Evolutionary conservation across 1,140 invertebrate genomes (phyloP), one percentile per base, ranked within the genome.

Genomic region (Cotesia chilonis): DNA sequence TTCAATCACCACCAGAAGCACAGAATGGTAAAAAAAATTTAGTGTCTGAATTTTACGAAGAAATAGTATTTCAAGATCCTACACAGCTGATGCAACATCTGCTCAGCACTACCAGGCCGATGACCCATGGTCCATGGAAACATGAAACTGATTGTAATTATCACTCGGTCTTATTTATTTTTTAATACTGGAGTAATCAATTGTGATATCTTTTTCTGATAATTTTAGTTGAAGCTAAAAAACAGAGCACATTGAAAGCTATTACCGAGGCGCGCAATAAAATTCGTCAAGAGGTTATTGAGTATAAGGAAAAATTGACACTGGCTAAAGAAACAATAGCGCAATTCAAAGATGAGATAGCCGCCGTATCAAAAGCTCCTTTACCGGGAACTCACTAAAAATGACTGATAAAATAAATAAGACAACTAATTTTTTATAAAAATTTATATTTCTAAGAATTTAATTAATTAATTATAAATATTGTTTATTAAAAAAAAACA

Each of bases 31-130:
- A 93, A 74, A 94, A 96, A 76, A 92, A 92, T 54, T 87, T 98
- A 0, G 94, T 98, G 0, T 95, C 95, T 3, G 97, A 99, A 88
- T 95, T 92, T 79, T 99, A 99, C 84, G 97, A 99, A 85, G 97
- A 99, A 89, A 94, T 99, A 70, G 95, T 99, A 1, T 99, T 99
- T 83, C 95, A 94, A 91, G 98, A 99, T 82, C 97, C 97, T 7
- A 97, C 96, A 3, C 92, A 93, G 61, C 88, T 95, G 64, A 98
- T 98, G 95, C 94, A 97, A 78, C 94, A 96, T 82, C 88, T 96
- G 35, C 84, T 99, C 1, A 93, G 90, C 67, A 92, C 89, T 74
- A 91, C 92, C 0, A 92, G 94, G 81, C 93, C 92, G 59, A 84
- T 96, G 5, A 92, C 93, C 0, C 87, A 92, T 67, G 92, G 92